Evolutionary conservation across 2,888 invertebrate species (phyloP).

Genomic region (Meiosimyza decipiens): DNA sequence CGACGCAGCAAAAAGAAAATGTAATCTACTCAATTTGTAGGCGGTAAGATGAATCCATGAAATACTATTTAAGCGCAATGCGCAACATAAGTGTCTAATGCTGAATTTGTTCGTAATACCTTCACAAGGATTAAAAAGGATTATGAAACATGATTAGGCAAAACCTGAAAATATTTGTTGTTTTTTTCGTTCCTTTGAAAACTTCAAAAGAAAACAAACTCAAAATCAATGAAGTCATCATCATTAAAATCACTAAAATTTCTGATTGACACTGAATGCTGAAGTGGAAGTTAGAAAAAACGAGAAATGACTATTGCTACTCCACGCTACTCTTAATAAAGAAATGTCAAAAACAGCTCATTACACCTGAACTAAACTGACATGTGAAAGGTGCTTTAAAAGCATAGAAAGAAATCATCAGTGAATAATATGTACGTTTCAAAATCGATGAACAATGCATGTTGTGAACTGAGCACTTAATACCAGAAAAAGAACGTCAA

Average conservation of each 20-base stretch:
- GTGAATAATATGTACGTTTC: neutral
- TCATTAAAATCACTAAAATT: neutral
- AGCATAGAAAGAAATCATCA: neutral
- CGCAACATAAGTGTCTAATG: neutral
- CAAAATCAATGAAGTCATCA: neutral
- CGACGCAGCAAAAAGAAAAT: neutral
- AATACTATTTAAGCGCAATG: neutral
- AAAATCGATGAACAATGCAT: neutral
- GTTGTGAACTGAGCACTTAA: neutral
- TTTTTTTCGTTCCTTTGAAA: neutral
- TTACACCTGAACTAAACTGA: conserved; percentile 8
- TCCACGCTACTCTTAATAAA: neutral
- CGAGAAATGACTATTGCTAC: no score
- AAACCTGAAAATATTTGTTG: neutral
- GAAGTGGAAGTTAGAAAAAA: neutral
- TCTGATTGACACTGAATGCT: neutral
- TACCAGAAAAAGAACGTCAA: neutral
- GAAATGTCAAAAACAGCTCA: neutral
- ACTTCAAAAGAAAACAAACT: neutral
- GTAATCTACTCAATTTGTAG: neutral
- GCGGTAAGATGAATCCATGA: neutral
- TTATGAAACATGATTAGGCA: conserved; percentile 16
- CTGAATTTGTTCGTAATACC: neutral
- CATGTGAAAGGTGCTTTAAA: neutral
- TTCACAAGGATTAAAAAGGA: conserved; percentile 11